Conservation (phyloP, 2,797 vertebrate species). For the Etheostoma nigrum region DNA sequence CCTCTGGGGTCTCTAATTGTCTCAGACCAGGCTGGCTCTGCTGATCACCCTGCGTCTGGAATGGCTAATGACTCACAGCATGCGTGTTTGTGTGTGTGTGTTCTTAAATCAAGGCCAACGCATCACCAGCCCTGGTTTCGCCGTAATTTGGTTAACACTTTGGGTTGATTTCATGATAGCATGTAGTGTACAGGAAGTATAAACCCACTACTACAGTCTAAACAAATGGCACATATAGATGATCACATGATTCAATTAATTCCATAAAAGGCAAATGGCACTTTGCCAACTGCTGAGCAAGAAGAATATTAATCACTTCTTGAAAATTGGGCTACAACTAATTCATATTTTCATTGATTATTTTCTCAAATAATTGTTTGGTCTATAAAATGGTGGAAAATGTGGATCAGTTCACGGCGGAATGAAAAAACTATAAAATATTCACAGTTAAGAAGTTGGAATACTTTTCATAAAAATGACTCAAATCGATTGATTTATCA, state of each 20-base stretch:
- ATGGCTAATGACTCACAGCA: constrained; percentile 81
- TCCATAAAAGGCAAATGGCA: background rate
- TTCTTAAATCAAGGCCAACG: constrained; percentile 64
- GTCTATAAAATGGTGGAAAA: too few species aligned
- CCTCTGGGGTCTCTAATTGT: constrained; percentile 84
- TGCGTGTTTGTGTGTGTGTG: constrained; percentile 52
- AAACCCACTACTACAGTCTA: background rate
- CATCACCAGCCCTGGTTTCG: constrained; percentile 28
- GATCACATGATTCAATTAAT: background rate
- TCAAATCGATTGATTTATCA: too few species aligned
- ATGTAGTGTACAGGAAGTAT: background rate
- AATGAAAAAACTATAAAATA: too few species aligned
- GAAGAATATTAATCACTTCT: background rate
- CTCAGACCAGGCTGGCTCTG: constrained; percentile 79
- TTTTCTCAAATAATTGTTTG: too few species aligned
- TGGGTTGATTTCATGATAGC: background rate
- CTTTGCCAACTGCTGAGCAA: background rate
- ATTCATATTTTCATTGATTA: too few species aligned
- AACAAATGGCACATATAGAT: background rate
- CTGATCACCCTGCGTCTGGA: constrained; percentile 83
- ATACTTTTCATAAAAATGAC: too few species aligned
- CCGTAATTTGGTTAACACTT: constrained; percentile 4
- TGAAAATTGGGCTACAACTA: too few species aligned
- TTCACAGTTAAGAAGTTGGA: too few species aligned
- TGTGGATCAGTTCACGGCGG: too few species aligned